Percentiles rank a stretch among this genome's conserved stretches.
phyloP scores from a whole-genome alignment of 2,113 vertebrate genomes.

The Deroptyus accipitrinus region DNA sequence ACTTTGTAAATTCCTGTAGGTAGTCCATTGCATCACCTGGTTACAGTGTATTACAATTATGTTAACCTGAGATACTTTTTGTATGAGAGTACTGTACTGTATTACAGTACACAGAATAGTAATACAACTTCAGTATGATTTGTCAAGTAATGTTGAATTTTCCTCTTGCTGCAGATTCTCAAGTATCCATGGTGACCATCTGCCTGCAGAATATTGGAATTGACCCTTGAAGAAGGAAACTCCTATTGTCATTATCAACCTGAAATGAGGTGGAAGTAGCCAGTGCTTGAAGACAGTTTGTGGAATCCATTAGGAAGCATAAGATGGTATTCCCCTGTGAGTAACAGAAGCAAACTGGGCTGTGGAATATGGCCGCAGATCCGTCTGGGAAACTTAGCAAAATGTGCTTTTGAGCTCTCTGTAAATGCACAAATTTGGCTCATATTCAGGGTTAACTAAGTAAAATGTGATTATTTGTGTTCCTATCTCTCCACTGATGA shows the following conservation, averaged over 20 bases:
- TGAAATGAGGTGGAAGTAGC: not conserved
- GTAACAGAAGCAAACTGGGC: not conserved
- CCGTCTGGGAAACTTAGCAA: not conserved
- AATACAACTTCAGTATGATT: too few relatives aligned
- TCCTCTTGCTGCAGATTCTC: not conserved
- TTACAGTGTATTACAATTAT: not conserved
- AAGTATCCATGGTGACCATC: not conserved
- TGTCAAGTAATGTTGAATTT: not conserved
- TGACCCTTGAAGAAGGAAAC: not conserved
- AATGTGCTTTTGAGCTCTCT: not conserved
- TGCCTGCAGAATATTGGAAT: not conserved
- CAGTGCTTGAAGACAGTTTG: not conserved
- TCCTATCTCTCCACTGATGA: not conserved
- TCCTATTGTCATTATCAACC: not conserved
- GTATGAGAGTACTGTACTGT: not conserved
- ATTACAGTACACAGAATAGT: not conserved
- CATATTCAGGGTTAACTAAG: not conserved
- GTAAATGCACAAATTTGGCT: not conserved
- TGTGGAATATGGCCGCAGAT: not conserved
- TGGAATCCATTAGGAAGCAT: not conserved
- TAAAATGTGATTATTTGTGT: not conserved
- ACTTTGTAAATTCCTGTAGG: not conserved
- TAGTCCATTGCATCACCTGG: not conserved
- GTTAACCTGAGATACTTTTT: not conserved
- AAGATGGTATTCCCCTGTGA: not conserved